These are phyloP conservation scores for Bhutanitis thaidina DNA, from an alignment of 2,888 invertebrate genomes.

Conservation along the genomic window DNA sequence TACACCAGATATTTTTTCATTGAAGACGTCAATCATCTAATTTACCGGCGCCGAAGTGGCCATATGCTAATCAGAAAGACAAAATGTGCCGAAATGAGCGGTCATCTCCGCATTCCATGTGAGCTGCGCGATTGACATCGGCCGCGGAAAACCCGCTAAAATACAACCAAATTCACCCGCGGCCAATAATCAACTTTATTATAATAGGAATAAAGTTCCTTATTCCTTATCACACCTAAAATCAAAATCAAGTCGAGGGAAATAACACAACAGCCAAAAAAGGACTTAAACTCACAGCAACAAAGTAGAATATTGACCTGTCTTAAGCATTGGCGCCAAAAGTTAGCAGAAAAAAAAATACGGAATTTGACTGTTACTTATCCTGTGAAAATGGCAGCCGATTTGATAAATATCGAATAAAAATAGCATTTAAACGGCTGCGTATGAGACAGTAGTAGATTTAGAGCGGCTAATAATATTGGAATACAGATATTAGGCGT, in stretches of 20 bases:
- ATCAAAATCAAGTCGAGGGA: conserved; percentile 15
- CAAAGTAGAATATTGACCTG: conserved; percentile 22
- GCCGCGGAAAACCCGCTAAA: conserved; percentile 56
- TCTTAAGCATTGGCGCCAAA: conserved; percentile 41
- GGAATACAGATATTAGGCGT: conserved; percentile 27
- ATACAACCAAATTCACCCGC: conserved; percentile 20
- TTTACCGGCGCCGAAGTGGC: conserved; percentile 43
- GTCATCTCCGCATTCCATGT: conserved; percentile 74
- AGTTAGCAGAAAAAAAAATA: conserved; percentile 26
- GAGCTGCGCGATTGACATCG: conserved; percentile 40
- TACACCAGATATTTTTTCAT: conserved; percentile 30
- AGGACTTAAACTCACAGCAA: conserved; percentile 21
- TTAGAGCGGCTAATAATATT: conserved; percentile 35
- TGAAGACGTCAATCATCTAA: conserved; percentile 25
- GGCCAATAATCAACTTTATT: conserved; percentile 22
- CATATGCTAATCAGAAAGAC: conserved; percentile 58
- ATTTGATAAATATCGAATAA: conserved; percentile 39
- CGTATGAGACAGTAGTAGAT: conserved; percentile 27
- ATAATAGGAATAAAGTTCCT: conserved; percentile 31
- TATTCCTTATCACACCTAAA: conserved; percentile 20
- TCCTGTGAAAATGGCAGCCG: conserved; percentile 35
- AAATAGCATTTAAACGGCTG: conserved; percentile 46
- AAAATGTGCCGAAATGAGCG: conserved; percentile 52
- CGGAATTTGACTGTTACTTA: conserved; percentile 36
- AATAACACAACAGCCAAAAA: conserved; percentile 19